Evolutionary conservation across 2,797 vertebrate species (phyloP).

Genomic region (Argentina silus): DNA sequence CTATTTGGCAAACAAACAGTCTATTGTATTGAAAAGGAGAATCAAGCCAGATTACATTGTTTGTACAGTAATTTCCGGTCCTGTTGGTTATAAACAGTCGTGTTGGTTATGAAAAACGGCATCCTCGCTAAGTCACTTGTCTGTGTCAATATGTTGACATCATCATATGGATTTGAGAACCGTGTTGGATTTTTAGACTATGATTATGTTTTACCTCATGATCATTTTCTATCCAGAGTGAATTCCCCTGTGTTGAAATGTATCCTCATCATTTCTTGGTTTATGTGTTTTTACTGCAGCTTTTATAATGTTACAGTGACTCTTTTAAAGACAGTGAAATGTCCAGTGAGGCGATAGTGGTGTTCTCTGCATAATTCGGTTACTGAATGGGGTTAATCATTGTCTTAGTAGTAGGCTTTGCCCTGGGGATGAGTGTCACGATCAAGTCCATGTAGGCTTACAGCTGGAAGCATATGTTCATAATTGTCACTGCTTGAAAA

Average conservation of each 20-base stretch:
- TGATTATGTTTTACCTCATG: neutral
- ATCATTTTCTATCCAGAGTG: neutral
- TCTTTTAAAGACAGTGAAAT: neutral
- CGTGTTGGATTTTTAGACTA: neutral
- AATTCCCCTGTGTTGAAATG: neutral
- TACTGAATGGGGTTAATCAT: neutral
- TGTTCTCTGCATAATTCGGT: neutral
- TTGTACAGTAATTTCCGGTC: too few relatives aligned
- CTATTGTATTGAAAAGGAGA: neutral
- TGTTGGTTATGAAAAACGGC: too few relatives aligned
- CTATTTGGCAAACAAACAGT: neutral
- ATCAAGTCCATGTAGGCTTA: neutral
- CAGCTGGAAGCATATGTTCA: too few relatives aligned
- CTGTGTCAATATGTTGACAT: neutral
- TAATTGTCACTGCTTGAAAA: too few relatives aligned
- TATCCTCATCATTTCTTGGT: neutral
- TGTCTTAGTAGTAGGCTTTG: neutral
- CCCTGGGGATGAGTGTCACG: neutral
- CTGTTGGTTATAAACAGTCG: too few relatives aligned
- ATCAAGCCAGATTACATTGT: too few relatives aligned
- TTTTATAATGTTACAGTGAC: neutral
- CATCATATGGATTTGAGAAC: neutral
- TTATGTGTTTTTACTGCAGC: neutral
- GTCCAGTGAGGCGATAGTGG: neutral
- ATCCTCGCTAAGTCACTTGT: too few relatives aligned